Base-by-base conservation (phyloP, 1,140 invertebrate genomes). In the Aphelenchoides fujianensis region DNA sequence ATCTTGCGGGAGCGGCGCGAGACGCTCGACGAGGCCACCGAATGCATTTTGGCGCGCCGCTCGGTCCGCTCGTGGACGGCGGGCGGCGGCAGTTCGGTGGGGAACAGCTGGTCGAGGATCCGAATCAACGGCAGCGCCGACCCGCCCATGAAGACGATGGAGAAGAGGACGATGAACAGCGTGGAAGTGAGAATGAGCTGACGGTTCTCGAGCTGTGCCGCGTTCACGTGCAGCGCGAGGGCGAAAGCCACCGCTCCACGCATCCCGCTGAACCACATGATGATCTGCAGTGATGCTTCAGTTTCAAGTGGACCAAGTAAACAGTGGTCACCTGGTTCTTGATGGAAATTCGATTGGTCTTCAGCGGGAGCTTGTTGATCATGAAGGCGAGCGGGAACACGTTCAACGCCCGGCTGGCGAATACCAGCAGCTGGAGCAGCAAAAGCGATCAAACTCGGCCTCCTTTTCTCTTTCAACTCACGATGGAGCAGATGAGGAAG, bases 321-420 rank as follows among this genome's bases (percentile, higher is more conserved):
- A n/a, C n/a, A 98, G 96, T n/a, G n/a, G n/a, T n/a, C 81, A 97
- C 96, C 90, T 96, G 95, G 92, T 96, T 97, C 86, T 94, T 95
- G 81, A 91, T 91, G 0, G 94, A 97, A 57, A 98, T 98, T 86
- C 98, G 95, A 84, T 96, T 93, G 41, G 70, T 64, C 35, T 69
- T 72, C 59, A 66, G 61, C 32, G 95, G 89, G 86, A 97, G 98
- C 84, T 91, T 91, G 85, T 99, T 99, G 3, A 95, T 91, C 5
- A 98, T 86, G 77, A 92, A 89, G 1, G 93, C 92, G 12, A 99
- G 85, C 19, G 96, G 96, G 84, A 96, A 98, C 70, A 98, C 98
- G 83, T 98, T 98, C 54, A 92, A 90, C 9, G 95, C 95, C 83
- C 96, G 89, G 28, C 95, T 95, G 68, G 97, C 87, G 12, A 98